phyloP scores from a whole-genome alignment of 1,140 invertebrate genomes.

The Calycopis cecrops region DNA sequence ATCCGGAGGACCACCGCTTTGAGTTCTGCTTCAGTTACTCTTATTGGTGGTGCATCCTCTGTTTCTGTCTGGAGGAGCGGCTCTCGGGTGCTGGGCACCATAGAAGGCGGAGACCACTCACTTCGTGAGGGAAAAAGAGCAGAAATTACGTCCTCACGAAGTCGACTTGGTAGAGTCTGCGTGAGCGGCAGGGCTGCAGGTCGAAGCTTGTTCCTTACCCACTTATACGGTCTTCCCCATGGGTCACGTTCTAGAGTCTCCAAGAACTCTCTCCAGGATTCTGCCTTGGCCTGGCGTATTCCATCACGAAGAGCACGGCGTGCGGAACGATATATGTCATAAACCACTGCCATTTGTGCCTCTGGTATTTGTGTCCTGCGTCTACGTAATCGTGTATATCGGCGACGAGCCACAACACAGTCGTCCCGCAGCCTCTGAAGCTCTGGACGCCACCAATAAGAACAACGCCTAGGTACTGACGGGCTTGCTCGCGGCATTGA shows the following conservation, averaged over 20 bases:
- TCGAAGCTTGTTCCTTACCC: constrained; percentile 5
- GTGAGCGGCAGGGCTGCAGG: constrained; percentile 1
- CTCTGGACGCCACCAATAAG: constrained; percentile 6
- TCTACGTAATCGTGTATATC: neutral
- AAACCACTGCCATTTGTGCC: neutral
- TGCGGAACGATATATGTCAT: neutral
- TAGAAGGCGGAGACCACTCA: neutral
- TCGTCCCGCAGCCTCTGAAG: neutral
- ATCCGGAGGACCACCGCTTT: neutral
- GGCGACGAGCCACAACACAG: neutral
- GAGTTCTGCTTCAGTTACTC: neutral
- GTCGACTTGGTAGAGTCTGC: neutral
- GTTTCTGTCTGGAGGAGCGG: no score
- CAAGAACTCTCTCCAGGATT: neutral
- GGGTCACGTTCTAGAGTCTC: constrained; percentile 9
- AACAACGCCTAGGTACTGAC: neutral
- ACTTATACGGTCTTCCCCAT: constrained; percentile 15
- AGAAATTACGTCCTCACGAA: neutral
- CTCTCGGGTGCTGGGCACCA: neutral
- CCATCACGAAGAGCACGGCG: neutral
- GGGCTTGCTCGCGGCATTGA: neutral
- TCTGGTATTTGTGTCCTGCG: neutral
- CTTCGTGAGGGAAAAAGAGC: neutral
- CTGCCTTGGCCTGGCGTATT: neutral
- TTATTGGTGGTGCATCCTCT: neutral